Conservation (phyloP, 2,797 vertebrate genomes). For the Pseudocheirus occidentalis region DNA sequence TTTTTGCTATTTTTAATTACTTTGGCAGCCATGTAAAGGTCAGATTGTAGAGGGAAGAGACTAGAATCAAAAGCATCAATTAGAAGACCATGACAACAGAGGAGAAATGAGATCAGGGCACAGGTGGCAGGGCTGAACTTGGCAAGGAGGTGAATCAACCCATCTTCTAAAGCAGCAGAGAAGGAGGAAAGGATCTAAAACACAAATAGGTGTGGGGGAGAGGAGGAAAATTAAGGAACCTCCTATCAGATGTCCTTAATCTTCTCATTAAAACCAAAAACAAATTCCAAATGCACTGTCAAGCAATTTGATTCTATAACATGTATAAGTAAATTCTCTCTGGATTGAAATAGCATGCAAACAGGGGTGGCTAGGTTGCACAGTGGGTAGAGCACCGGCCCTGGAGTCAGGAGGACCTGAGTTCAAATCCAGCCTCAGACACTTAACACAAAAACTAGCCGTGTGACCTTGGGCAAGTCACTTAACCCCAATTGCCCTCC, state of each 20-base stretch:
- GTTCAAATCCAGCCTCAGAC: too few species aligned
- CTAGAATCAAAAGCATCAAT: neutral
- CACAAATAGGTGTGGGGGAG: too few species aligned
- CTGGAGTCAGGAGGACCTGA: too few species aligned
- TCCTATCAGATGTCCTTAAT: neutral
- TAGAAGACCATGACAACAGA: neutral
- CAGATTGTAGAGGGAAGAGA: neutral
- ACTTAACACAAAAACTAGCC: too few species aligned
- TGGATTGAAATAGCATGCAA: slow-evolving; percentile 24
- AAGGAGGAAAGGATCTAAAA: neutral
- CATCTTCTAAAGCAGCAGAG: neutral
- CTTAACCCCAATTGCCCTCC: too few species aligned
- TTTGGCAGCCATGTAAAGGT: neutral
- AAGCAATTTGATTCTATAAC: slow-evolving; percentile 20
- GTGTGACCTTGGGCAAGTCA: too few species aligned
- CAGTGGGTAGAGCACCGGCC: too few species aligned
- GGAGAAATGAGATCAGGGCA: neutral
- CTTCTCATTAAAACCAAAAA: neutral
- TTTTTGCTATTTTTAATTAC: neutral
- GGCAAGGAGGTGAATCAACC: too few species aligned
- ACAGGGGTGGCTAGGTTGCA: too few species aligned
- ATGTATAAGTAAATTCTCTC: neutral
- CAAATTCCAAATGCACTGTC: neutral
- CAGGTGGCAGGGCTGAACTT: neutral
- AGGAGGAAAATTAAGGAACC: neutral